phyloP scores from a whole-genome alignment of 2,113 vertebrate species.

The Microcebus ravelobensis region DNA sequence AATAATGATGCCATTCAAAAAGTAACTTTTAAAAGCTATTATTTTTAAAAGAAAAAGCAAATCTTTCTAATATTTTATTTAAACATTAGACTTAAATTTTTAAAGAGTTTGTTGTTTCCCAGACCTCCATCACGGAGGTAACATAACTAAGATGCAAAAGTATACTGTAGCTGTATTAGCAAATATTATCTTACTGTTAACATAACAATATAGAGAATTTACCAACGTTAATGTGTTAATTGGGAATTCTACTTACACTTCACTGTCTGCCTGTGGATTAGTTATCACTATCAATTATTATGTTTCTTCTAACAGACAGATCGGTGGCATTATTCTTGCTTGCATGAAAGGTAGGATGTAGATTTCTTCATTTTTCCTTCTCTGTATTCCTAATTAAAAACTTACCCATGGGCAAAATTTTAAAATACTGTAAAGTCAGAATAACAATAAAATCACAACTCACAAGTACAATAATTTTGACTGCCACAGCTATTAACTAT shows the following conservation, averaged over 20 bases:
- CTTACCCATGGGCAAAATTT: constrained; percentile 66
- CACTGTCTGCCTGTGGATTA: constrained; percentile 45
- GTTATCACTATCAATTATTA: background rate
- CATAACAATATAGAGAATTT: constrained; percentile 38
- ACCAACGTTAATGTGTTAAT: background rate
- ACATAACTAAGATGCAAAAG: background rate
- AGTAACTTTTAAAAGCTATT: background rate
- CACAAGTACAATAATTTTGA: constrained; percentile 55
- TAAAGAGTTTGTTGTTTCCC: background rate
- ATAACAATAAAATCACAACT: constrained; percentile 59
- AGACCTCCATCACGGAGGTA: background rate
- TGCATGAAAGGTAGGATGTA: background rate
- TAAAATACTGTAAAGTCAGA: constrained; percentile 67
- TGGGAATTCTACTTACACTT: constrained; percentile 43
- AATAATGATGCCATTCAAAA: background rate
- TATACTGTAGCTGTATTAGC: background rate
- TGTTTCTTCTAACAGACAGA: background rate
- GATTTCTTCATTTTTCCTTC: constrained; percentile 51
- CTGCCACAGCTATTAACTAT: constrained; percentile 28
- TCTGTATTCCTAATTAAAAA: constrained; percentile 73
- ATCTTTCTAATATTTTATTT: background rate
- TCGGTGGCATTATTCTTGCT: background rate
- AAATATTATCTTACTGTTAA: constrained; percentile 35
- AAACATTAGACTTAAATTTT: background rate
- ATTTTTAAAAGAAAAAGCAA: background rate